A percentile compares a stretch with the other conserved stretches of the same genome.
Conservation (phyloP, 1,140 invertebrate genomes). For the Teleogryllus occipitalis region DNA sequence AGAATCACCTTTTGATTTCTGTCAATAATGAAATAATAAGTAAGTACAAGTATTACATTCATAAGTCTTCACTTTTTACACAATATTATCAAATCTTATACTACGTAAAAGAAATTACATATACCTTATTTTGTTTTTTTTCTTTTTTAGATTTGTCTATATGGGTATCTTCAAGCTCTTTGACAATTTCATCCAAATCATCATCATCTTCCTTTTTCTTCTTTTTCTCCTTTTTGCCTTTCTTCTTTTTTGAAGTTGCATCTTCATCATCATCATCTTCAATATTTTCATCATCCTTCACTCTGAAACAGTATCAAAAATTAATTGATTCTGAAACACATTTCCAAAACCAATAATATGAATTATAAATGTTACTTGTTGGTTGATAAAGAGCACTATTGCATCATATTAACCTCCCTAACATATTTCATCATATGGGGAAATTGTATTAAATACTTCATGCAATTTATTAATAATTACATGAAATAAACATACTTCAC, state of each 20-base stretch:
- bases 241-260: slow-evolving; percentile 37
- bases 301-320: slow-evolving; percentile 19
- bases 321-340: slow-evolving; percentile 3
- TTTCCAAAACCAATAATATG: not conserved
- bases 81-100: slow-evolving; percentile 12
- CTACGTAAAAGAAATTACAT: slow-evolving; percentile 31
- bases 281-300: slow-evolving; percentile 23
- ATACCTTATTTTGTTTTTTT: slow-evolving; percentile 28
- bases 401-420: not conserved
- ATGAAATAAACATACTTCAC: slow-evolving; percentile 15
- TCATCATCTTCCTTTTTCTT: slow-evolving; percentile 30
- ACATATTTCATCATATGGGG: not conserved
- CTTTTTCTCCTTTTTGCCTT: slow-evolving; percentile 31
- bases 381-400: not conserved
- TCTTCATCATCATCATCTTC: slow-evolving; percentile 35
- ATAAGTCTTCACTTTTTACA: slow-evolving; percentile 25
- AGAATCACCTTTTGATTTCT: slow-evolving; percentile 15
- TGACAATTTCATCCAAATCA: slow-evolving; percentile 31
- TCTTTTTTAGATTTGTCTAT: slow-evolving; percentile 26
- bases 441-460: not conserved
- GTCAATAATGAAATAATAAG: not conserved
- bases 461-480: not conserved
- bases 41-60: no score
- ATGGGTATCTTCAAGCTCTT: slow-evolving; percentile 31
- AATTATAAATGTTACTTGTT: not conserved